Percentiles rank a stretch among this genome's conserved stretches.
Evolutionary conservation across 2,888 invertebrate genomes (phyloP).

Genomic region (Laothoe populi): DNA sequence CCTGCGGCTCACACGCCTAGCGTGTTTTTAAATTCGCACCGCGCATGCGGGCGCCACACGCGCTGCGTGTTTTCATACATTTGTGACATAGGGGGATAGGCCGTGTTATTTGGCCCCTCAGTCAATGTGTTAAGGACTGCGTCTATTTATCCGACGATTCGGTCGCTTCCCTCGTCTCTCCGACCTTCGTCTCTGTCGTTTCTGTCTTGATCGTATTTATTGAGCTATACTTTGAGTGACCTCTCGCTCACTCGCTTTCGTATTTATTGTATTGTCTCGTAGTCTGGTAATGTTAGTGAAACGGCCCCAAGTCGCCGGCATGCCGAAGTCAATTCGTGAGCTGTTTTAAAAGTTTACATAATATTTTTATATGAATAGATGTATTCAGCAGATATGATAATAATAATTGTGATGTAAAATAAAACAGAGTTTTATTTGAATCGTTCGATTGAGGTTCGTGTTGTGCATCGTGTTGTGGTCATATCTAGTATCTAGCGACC

Average conservation of each 20-base stretch:
- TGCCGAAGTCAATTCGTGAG: slow-evolving; percentile 76
- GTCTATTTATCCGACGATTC: slow-evolving; percentile 12
- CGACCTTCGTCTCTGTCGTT: slow-evolving; percentile 30
- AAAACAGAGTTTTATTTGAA: slow-evolving; percentile 84
- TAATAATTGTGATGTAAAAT: slow-evolving; percentile 80
- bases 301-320: slow-evolving; percentile 56
- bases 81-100: no score
- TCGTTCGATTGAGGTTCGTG: slow-evolving; percentile 76
- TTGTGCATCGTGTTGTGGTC: slow-evolving; percentile 70
- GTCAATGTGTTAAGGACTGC: no score
- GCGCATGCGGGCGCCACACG: no score
- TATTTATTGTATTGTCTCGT: slow-evolving; percentile 60
- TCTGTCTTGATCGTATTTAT: slow-evolving; percentile 54
- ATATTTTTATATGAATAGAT: slow-evolving; percentile 75
- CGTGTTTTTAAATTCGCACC: no score
- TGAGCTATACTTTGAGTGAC: slow-evolving; percentile 60
- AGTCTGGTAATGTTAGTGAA: slow-evolving; percentile 47
- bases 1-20: no score
- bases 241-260: slow-evolving; percentile 78
- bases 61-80: no score
- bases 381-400: slow-evolving; percentile 67
- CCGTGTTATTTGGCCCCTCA: no score
- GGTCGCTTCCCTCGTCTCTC: not conserved
- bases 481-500: no score
- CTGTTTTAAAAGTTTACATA: slow-evolving; percentile 67